A percentile compares a stretch with the other conserved stretches of the same genome.
These are phyloP conservation scores for Mylabris sibirica DNA, from an alignment of 2,888 invertebrate species.

Conservation along the genomic window DNA sequence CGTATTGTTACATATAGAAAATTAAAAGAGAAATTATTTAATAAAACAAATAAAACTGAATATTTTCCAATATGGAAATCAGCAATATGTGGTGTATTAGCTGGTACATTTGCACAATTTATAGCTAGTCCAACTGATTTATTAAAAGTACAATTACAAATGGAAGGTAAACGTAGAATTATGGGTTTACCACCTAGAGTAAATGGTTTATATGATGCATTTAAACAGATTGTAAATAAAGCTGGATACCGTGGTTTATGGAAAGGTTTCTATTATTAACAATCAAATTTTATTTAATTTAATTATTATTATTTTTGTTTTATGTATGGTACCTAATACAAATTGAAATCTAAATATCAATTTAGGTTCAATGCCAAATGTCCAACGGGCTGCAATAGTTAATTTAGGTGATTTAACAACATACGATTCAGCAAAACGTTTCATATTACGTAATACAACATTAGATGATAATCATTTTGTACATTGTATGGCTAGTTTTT, in stretches of 20 bases:
- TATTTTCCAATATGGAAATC: conserved; percentile 73
- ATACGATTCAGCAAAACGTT: conserved; percentile 85
- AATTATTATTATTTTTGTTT: conserved; percentile 1
- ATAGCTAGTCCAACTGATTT: conserved; percentile 90
- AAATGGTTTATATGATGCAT: conserved; percentile 77
- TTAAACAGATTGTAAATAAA: conserved; percentile 73
- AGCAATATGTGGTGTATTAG: conserved; percentile 74
- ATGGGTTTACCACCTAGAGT: conserved; percentile 85
- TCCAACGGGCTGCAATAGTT: conserved; percentile 82
- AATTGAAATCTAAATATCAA: no score
- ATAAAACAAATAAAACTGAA: conserved; percentile 69
- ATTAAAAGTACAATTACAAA: conserved; percentile 93
- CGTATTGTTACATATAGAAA: conserved; percentile 87
- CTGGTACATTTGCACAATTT: conserved; percentile 89
- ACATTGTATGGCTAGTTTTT: conserved; percentile 79
- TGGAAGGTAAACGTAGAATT: conserved; percentile 84
- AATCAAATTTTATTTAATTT: neutral
- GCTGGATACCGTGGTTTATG: conserved; percentile 86
- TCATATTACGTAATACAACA: conserved; percentile 74
- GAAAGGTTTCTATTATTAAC: conserved; percentile 68
- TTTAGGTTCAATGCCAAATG: conserved; percentile 85
- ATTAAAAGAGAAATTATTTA: conserved; percentile 74
- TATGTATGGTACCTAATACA: conserved; percentile 12
- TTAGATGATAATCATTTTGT: conserved; percentile 80
- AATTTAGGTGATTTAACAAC: conserved; percentile 87